phyloP scores from a whole-genome alignment of 1,140 invertebrate genomes.

The Scylla paramamosain region DNA sequence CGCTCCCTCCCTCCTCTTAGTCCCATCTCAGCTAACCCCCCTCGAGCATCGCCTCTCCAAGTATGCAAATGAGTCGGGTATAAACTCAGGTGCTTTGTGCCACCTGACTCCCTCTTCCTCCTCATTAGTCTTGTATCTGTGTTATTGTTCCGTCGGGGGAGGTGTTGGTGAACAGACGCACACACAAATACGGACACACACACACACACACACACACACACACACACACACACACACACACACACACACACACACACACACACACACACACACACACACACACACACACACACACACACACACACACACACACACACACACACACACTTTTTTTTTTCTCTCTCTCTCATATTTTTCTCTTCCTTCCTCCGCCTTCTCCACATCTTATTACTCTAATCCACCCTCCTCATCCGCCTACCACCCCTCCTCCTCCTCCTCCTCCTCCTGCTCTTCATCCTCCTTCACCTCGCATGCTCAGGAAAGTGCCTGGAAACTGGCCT shows the following conservation, averaged over 20 bases:
- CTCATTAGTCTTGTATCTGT: conserved; percentile 17
- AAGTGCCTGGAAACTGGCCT: neutral
- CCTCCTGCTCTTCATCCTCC: neutral
- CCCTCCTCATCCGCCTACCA: neutral
- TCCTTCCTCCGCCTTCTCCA: neutral
- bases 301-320: neutral
- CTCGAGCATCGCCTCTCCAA: neutral
- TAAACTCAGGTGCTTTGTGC: neutral
- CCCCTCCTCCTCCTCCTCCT: neutral
- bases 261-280: neutral
- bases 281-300: neutral
- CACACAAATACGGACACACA: too few species aligned
- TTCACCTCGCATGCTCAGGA: neutral
- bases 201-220: too few species aligned
- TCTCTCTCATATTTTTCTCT: neutral
- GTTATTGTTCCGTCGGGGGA: conserved; percentile 31
- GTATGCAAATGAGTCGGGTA: conserved; percentile 43
- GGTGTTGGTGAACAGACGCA: too few species aligned
- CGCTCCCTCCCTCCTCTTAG: neutral
- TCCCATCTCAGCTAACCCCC: neutral
- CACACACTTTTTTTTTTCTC: neutral
- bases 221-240: neutral
- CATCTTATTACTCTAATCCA: neutral
- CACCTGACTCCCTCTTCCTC: neutral
- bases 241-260: neutral